Percentiles rank a stretch among this genome's conserved stretches.
phyloP scores from a whole-genome alignment of 2,113 vertebrate genomes.

The Bubo blakistoni region DNA sequence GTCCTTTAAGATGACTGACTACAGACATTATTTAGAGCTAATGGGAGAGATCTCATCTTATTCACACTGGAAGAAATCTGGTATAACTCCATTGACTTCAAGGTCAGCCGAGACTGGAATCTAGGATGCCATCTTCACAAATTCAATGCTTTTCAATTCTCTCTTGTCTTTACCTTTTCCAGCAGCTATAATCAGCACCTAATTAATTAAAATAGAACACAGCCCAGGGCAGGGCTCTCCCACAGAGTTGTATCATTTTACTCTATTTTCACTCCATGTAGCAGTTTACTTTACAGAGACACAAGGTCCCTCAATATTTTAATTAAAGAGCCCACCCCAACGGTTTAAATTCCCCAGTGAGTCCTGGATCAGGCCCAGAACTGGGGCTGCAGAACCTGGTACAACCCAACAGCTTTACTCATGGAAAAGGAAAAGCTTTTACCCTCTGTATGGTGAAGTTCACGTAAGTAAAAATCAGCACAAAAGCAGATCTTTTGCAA shows the following conservation, averaged over 20 bases:
- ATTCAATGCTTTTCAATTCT: background rate
- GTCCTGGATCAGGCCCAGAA: background rate
- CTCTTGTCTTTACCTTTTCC: background rate
- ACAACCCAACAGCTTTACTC: background rate
- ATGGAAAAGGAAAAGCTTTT: background rate
- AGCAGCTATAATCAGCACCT: background rate
- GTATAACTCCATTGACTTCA: background rate
- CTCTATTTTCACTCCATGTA: background rate
- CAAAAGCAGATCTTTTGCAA: background rate
- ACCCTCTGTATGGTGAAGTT: background rate
- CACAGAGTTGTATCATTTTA: background rate
- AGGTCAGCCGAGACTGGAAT: background rate
- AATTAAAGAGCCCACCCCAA: background rate
- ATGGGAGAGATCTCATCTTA: background rate
- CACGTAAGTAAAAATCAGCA: background rate
- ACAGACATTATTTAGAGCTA: background rate
- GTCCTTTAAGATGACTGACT: background rate
- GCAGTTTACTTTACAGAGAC: background rate
- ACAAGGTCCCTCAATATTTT: background rate
- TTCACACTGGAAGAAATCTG: background rate
- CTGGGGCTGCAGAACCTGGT: background rate
- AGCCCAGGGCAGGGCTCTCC: background rate
- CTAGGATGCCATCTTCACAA: background rate
- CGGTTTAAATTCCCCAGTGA: background rate
- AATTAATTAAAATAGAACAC: background rate